Evolutionary conservation across 2,888 invertebrate genomes (phyloP).

Genomic region (Antheraea assamensis): DNA sequence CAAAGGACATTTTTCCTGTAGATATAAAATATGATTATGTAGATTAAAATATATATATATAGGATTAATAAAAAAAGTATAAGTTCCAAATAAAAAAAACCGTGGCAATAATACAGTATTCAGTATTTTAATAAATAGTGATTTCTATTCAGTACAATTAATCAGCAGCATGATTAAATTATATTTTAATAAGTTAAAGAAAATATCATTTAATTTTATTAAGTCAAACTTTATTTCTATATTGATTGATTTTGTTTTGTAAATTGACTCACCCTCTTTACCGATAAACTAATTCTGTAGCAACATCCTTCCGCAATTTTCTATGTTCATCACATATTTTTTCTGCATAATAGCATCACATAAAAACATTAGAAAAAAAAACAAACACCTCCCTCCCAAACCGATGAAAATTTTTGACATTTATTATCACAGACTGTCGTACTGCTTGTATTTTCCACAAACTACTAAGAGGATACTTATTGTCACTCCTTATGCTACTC

Average conservation of each 20-base stretch:
- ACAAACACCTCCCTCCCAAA: not conserved
- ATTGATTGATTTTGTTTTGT: not conserved
- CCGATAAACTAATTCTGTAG: not conserved
- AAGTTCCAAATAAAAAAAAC: not conserved
- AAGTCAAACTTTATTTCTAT: no score
- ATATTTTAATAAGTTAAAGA: no score
- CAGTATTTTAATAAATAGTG: no score
- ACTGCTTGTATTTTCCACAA: no score
- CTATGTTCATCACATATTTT: not conserved
- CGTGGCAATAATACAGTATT: not conserved
- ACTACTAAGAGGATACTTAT: no score
- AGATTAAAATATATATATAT: not conserved
- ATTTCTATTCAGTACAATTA: not conserved
- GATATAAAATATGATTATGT: not conserved
- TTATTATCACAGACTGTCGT: no score
- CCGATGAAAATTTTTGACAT: no score
- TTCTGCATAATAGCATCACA: not conserved
- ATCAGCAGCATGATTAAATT: no score
- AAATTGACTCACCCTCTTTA: not conserved
- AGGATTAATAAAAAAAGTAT: not conserved
- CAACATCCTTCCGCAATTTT: not conserved
- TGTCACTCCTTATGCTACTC: no score
- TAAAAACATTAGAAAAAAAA: not conserved
- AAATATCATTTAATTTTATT: not conserved
- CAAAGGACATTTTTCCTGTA: constrained; percentile 1